Base-by-base conservation (phyloP, 2,888 invertebrate genomes). In the Hedychridium roseum region DNA sequence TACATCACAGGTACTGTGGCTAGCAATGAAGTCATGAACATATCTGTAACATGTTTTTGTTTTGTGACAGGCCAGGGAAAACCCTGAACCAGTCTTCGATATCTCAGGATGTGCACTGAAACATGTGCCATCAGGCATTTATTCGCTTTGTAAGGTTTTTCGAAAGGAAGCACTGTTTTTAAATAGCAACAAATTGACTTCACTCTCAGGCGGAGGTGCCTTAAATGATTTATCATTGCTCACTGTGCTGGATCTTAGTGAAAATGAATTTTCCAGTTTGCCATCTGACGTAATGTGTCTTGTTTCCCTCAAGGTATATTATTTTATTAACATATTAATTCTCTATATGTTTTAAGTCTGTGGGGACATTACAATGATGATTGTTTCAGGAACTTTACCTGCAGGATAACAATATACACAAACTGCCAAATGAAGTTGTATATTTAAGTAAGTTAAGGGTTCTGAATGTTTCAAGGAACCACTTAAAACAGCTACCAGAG, bases 61-160 rank as follows among this genome's bases (percentile, higher is more conserved):
- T 12, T n/a, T 18, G 7, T 31, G 76, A 46, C 71, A 88, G 88
- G 87, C 88, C 23, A 81, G 86, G 65, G 92, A 92, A 80, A 89
- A 87, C 58, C 93, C 92, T 20, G 92, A 92, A 75, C 86, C 89
- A 43, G 83, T 86, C 50, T 92, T 91, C 78, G 92, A 93, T 79
- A 77, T 93, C 52, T 89, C 91, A 3, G 88, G 88, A 58, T 93
- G 93, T 79, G 86, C 87, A 70, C 79, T 93, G 46, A 84, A 84
- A 63, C 83, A 81, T 68, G 86, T 93, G 42, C 92, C 93, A 27
- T 82, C 87, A 50, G 91, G 91, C 51, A 88, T 91, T 43, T 93
- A 86, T 79, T 87, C 90, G 18, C 80, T 91, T 48, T 92, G 92
- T 76, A 88, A 88, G 79, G 91, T 93, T 31, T 88, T 91, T 71